These are phyloP conservation scores for Drosophila orosa DNA, from an alignment of 1,140 invertebrate genomes.

Conservation along the genomic window DNA sequence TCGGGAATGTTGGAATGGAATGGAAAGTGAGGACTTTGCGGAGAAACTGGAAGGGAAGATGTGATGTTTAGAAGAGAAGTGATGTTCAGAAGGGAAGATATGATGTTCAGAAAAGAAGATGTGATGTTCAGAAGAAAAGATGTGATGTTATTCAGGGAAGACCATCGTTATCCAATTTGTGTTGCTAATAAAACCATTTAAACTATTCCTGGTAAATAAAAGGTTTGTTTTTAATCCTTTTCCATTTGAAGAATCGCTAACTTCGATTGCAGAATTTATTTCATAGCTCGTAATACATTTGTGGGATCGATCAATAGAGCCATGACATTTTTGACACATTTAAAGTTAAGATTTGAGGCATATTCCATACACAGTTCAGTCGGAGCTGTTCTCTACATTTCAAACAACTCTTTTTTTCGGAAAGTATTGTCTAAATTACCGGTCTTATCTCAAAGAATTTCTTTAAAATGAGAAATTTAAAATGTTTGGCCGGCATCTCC, in stretches of 20 bases:
- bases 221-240: not conserved
- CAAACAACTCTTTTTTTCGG: slow-evolving; percentile 4
- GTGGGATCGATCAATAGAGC: not conserved
- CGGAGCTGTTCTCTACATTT: slow-evolving; percentile 5
- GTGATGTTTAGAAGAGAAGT: no score
- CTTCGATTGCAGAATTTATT: not conserved
- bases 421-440: slow-evolving; percentile 20
- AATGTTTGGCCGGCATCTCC: slow-evolving; percentile 12
- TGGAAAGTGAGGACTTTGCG: no score
- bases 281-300: not conserved
- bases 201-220: not conserved
- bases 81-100: no score
- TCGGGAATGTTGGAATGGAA: no score
- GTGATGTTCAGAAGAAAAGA: no score
- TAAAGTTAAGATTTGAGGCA: not conserved
- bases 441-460: not conserved
- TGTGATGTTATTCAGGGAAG: no score
- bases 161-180: no score
- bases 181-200: not conserved
- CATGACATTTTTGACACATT: not conserved
- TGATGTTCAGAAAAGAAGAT: no score
- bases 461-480: slow-evolving; percentile 11
- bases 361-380: slow-evolving; percentile 2
- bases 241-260: not conserved
- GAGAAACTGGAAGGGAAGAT: no score